Base-by-base conservation (phyloP, 2,113 vertebrate genomes). In the Micromys minutus region DNA sequence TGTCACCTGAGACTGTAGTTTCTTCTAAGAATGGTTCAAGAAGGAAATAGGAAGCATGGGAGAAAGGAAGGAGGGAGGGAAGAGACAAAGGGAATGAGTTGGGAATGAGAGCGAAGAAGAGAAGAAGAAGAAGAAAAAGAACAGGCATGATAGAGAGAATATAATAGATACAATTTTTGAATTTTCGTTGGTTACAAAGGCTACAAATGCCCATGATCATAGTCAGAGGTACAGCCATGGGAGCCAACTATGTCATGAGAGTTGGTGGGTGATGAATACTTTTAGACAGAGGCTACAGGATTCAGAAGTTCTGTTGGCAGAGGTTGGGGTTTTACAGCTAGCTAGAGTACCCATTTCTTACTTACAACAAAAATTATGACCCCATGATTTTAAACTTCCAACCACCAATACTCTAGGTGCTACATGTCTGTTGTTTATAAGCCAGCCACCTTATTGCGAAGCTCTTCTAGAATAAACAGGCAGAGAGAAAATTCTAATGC, bases 301-400 rank as follows among this genome's bases (percentile, higher is more conserved):
- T 59, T 69, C 45, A 39, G 16, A 16, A 61, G 61, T 10, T 88
- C 47, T 86, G 19, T 55, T 52, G 50, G 7, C 36, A 39, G 69
- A 57, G 50, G 45, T 17, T 77, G 36, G 13, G 7, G 21, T 4
- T 45, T 11, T 39, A 45, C 17, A 74, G 2, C 31, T 45, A 16
- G 17, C 16, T 76, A 29, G 57, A 36, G 0, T 36, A 0, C 39
- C 7, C 22, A 81, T 59, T 34, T 0, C 29, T 89, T 39, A 84
- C 15, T 5, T 19, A 22, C n/a, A 3, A 47, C 21, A 71, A 10
- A 4, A 39, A 19, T 31, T 17, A 45, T 19, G n/a, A 3, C 0
- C 15, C 12, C 3, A 17, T 39, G 24, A 74, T 61, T 16, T 61
- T 29, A n/a, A n/a, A 24, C 13, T 72, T 52, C 7, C 21, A 61